Percentiles rank a stretch among this genome's conserved stretches.
Conservation (phyloP, 2,113 vertebrate species). For the Prionailurus bengalensis region DNA sequence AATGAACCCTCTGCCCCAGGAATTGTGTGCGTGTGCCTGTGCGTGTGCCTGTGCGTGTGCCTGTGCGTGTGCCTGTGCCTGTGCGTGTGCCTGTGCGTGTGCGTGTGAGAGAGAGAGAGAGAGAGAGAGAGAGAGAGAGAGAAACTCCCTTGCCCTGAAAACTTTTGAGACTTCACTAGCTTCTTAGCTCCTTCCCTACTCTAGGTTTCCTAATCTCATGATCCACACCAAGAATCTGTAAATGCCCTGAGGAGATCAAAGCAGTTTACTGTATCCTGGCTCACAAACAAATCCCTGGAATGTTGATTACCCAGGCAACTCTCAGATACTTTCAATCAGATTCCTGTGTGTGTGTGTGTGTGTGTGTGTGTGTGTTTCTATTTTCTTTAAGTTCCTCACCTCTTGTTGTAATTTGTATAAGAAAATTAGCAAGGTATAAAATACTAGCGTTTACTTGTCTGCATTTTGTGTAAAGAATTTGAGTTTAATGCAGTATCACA, state of each 20-base stretch:
- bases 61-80: background rate
- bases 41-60: background rate
- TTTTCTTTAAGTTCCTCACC: background rate
- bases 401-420: background rate
- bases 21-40: background rate
- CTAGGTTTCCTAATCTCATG: background rate
- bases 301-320: background rate
- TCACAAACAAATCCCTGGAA: background rate
- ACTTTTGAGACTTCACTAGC: background rate
- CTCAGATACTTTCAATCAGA: background rate
- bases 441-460: background rate
- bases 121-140: too few species aligned
- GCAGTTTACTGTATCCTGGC: background rate
- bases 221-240: background rate
- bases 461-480: background rate
- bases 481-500: background rate
- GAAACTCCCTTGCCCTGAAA: background rate
- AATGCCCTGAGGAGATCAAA: background rate
- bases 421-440: background rate
- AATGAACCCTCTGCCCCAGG: too few species aligned
- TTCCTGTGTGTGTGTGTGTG: too few species aligned
- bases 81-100: too few species aligned
- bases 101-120: too few species aligned
- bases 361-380: background rate
- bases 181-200: background rate